phyloP scores from a whole-genome alignment of 2,888 invertebrate genomes.

The Acanthopleura granulata region DNA sequence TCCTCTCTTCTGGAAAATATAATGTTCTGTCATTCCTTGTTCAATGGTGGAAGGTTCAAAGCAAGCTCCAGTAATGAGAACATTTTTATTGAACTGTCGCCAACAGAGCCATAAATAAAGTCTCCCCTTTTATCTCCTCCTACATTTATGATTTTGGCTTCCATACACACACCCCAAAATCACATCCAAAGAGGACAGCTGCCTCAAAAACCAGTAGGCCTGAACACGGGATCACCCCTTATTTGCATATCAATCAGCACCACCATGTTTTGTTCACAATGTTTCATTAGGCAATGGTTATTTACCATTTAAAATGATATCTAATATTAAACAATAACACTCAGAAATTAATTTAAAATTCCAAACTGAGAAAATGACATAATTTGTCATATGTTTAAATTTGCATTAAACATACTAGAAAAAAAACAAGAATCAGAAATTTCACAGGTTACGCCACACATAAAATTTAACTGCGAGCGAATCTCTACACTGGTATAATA shows the following conservation, averaged over 20 bases:
- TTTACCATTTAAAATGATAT: too few relatives aligned
- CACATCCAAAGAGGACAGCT: not conserved
- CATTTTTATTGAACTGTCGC: not conserved
- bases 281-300: too few relatives aligned
- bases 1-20: constrained; percentile 10
- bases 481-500: too few relatives aligned
- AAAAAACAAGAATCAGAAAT: too few relatives aligned
- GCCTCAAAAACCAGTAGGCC: not conserved
- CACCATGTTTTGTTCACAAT: too few relatives aligned
- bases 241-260: not conserved
- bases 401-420: too few relatives aligned
- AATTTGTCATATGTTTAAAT: too few relatives aligned
- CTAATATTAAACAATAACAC: too few relatives aligned
- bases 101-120: not conserved
- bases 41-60: not conserved
- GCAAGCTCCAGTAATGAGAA: not conserved
- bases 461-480: too few relatives aligned
- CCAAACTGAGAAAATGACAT: too few relatives aligned
- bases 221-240: not conserved
- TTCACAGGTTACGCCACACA: too few relatives aligned
- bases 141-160: not conserved
- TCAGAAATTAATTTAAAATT: too few relatives aligned
- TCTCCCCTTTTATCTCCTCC: constrained; percentile 15
- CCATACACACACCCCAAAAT: not conserved
- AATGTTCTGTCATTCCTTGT: constrained; percentile 7